These are phyloP conservation scores for Pelagia noctiluca DNA, from an alignment of 30 jellyfish, hydroid and myxozoan genomes.

Conservation along the genomic window DNA sequence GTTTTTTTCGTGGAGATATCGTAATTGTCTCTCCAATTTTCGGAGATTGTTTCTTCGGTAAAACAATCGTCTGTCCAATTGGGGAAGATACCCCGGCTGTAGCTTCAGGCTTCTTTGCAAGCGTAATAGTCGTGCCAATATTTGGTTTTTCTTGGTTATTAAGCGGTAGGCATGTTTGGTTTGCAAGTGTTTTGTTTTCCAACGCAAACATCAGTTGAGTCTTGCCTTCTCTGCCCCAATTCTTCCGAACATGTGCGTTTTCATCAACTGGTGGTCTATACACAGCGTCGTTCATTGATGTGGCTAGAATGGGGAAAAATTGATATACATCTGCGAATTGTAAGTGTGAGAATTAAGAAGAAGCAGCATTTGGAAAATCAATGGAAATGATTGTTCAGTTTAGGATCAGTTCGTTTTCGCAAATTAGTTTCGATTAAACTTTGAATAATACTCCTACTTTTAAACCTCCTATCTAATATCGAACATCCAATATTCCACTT, in stretches of 20 bases:
- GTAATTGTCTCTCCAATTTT: constrained; percentile 36
- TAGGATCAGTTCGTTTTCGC: too few relatives aligned
- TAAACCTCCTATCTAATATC: too few relatives aligned
- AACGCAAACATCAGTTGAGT: constrained; percentile 73
- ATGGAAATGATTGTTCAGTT: too few relatives aligned
- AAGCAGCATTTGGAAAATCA: too few relatives aligned
- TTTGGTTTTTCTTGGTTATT: constrained; percentile 20
- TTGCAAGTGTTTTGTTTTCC: constrained; percentile 76
- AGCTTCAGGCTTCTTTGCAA: constrained; percentile 9
- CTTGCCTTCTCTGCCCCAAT: constrained; percentile 88
- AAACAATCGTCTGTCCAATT: constrained; percentile 70
- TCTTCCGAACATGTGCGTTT: constrained; percentile 55
- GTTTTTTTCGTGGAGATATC: constrained; percentile 10
- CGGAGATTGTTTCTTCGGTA: constrained; percentile 56
- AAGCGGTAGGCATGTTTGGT: constrained; percentile 48
- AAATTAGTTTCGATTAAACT: too few relatives aligned
- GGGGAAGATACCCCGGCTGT: constrained; percentile 25
- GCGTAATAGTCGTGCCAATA: constrained; percentile 12
- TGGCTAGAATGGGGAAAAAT: constrained; percentile 25
- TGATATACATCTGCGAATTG: not conserved
- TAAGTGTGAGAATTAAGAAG: too few relatives aligned
- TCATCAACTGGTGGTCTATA: constrained; percentile 50
- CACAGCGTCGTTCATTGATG: constrained; percentile 66
- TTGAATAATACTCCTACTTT: too few relatives aligned
- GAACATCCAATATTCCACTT: too few relatives aligned